These are phyloP conservation scores for Crenichthys baileyi DNA, from an alignment of 2,797 vertebrate species.

Conservation along the genomic window DNA sequence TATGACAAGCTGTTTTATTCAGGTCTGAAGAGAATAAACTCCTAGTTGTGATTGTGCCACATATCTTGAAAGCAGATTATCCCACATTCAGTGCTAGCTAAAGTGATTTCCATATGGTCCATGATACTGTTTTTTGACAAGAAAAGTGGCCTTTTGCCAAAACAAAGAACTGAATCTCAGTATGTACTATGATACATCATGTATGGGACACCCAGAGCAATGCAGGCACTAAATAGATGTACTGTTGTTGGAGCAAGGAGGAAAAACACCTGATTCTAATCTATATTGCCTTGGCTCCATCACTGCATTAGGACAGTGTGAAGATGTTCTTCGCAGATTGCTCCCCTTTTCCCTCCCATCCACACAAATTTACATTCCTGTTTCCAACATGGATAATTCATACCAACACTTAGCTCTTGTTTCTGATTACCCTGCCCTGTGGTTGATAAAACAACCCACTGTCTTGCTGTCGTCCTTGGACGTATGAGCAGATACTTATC, in stretches of 20 bases:
- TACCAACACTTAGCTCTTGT: conserved; percentile 36
- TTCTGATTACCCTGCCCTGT: conserved; percentile 35
- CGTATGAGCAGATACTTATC: conserved; percentile 67
- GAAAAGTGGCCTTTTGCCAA: conserved; percentile 54
- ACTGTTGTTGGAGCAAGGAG: conserved; percentile 30
- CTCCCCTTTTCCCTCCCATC: conserved; percentile 16
- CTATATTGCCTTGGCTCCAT: conserved; percentile 42
- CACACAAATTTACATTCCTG: conserved; percentile 37
- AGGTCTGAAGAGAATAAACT: conserved; percentile 26
- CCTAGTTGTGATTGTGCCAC: conserved; percentile 52
- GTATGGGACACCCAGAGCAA: conserved; percentile 10
- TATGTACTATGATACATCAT: conserved; percentile 14
- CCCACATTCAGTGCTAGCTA: conserved; percentile 34
- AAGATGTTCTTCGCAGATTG: conserved; percentile 33
- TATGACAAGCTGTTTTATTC: conserved; percentile 10
- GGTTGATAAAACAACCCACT: conserved; percentile 44
- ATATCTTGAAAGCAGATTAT: conserved; percentile 52
- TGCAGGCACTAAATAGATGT: conserved; percentile 1
- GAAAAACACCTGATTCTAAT: conserved; percentile 65
- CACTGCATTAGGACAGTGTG: conserved; percentile 31
- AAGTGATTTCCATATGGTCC: conserved; percentile 52
- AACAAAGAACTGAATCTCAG: conserved; percentile 40
- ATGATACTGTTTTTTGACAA: conserved; percentile 49
- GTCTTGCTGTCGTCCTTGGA: conserved; percentile 53
- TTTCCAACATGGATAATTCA: conserved; percentile 47